Conservation (phyloP, 2,113 vertebrate species). For the Phoenicopterus ruber region DNA sequence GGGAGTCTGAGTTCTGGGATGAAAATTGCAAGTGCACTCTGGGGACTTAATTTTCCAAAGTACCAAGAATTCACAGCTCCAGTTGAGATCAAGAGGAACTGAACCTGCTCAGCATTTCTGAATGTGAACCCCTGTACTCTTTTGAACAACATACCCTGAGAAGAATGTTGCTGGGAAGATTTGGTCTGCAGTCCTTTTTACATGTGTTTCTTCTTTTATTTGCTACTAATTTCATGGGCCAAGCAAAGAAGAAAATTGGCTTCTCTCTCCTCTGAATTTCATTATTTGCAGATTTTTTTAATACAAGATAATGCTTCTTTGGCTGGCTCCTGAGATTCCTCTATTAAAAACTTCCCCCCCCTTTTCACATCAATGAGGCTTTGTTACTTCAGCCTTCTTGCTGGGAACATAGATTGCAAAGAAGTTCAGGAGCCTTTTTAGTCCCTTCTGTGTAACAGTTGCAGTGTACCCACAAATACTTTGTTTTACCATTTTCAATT, state of each 20-base stretch:
- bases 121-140: neutral
- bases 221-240: slow-evolving; percentile 27
- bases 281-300: slow-evolving; percentile 68
- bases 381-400: slow-evolving; percentile 44
- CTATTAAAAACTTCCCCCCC: slow-evolving; percentile 64
- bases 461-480: neutral
- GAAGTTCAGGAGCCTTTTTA: slow-evolving; percentile 11
- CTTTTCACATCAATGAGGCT: slow-evolving; percentile 54
- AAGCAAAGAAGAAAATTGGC: slow-evolving; percentile 47
- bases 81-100: neutral
- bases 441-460: neutral
- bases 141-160: neutral
- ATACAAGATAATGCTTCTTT: slow-evolving; percentile 59
- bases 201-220: slow-evolving; percentile 35
- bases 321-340: slow-evolving; percentile 50
- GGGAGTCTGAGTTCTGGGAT: neutral
- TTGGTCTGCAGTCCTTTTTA: neutral
- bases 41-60: neutral
- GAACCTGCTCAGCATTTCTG: neutral
- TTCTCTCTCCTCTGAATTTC: slow-evolving; percentile 51
- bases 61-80: neutral
- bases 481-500: neutral
- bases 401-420: slow-evolving; percentile 23
- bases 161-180: slow-evolving; percentile 17
- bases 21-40: neutral